Evolutionary conservation across 2,888 invertebrate species (phyloP), one percentile per base, ranked within the genome.

Genomic region (Bellardia pandia): DNA sequence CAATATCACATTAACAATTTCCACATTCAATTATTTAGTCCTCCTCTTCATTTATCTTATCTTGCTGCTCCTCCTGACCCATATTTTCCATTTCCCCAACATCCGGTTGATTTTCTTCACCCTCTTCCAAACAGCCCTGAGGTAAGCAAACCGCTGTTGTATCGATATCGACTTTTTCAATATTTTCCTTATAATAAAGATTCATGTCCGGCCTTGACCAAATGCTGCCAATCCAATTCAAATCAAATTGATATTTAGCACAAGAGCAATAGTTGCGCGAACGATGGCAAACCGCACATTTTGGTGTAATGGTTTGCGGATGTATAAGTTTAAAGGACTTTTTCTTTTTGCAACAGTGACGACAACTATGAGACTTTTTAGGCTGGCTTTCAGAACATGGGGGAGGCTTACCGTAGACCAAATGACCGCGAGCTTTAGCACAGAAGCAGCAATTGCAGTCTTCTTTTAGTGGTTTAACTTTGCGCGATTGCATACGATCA

Each of bases 391-490:
- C 88, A n/a, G 89, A 89, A 4, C 90, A 91, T 8, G 90, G 88
- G 30, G 91, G 90, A 60, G 90, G 88, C 74, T 91, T 90, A 66
- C 90, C 91, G 48, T 92, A 92, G 11, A 92, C 89, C 8, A 91
- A 74, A 75, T 92, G 91, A 0, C 91, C 91, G 2, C 93, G 90
- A n/a, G 91, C 90, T 90, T 92, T 92, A 37, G 91, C 90, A 60
- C 92, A 92, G 90, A 92, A 93, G 40, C 93, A 93, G 69, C 92
- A 92, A 62, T 92, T 92, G 80, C 92, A 92, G 11, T 91, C 90
- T 6, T 93, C 92, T 6, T 91, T 90, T 14, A 87, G 90, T 0
- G 92, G 92, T 60, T 92, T 90, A 0, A 88, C 88, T 42, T 91
- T 91, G 9, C 92, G 91, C 2, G 90, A 89, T 78, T 91, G 90